phyloP scores from a whole-genome alignment of 2,113 vertebrate species.

The Ia io region DNA sequence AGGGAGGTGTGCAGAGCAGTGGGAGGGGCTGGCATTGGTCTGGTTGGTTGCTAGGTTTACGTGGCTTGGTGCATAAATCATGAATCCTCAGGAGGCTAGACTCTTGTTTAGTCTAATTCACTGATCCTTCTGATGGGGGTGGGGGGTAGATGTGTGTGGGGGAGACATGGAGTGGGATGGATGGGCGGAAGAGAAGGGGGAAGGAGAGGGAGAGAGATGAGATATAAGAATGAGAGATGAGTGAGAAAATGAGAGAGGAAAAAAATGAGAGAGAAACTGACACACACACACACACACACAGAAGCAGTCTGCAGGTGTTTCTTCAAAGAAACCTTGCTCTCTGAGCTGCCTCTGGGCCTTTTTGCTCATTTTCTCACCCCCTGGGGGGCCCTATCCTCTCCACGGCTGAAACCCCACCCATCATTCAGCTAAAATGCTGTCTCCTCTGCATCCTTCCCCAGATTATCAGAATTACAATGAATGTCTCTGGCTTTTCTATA shows the following conservation, averaged over 20 bases:
- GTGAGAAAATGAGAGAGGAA: background rate
- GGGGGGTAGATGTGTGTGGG: background rate
- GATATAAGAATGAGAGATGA: background rate
- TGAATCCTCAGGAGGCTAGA: background rate
- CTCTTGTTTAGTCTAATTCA: background rate
- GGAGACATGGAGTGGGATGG: background rate
- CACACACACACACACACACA: background rate
- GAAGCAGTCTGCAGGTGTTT: background rate
- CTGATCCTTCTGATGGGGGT: background rate
- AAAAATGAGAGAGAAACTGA: background rate
- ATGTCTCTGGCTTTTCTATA: background rate
- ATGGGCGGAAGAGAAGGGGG: background rate
- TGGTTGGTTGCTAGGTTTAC: too few relatives aligned
- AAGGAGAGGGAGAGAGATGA: background rate
- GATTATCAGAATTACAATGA: too few relatives aligned
- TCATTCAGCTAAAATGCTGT: too few relatives aligned
- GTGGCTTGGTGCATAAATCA: background rate
- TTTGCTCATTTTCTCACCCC: background rate
- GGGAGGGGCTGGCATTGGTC: too few relatives aligned
- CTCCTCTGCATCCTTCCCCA: background rate
- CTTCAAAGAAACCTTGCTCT: background rate
- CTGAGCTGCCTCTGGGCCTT: background rate
- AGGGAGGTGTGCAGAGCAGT: background rate
- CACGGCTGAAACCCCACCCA: background rate
- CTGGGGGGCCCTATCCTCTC: background rate